A percentile compares a stretch with the other conserved stretches of the same genome.
phyloP scores from a whole-genome alignment of 2,113 vertebrate species.

The Sus scrofa region DNA sequence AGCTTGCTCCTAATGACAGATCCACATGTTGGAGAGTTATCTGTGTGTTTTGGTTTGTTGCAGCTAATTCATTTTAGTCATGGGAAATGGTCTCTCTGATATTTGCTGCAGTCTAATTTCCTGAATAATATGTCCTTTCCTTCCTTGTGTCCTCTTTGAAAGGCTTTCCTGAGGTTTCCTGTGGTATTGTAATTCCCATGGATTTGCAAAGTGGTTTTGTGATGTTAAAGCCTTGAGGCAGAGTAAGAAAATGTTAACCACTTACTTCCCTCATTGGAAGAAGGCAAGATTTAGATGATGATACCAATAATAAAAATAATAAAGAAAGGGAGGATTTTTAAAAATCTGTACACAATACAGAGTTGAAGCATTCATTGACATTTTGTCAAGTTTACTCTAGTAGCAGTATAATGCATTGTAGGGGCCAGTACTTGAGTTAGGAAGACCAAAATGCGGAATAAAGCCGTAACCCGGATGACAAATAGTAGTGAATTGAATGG shows the following conservation, averaged over 20 bases:
- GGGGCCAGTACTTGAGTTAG: not conserved
- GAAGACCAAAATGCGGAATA: not conserved
- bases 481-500: not conserved
- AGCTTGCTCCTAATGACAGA: conserved; percentile 12
- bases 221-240: not conserved
- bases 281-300: not conserved
- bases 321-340: not conserved
- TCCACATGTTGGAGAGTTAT: not conserved
- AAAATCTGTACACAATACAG: not conserved
- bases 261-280: not conserved
- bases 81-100: conserved; percentile 48
- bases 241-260: conserved; percentile 33
- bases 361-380: not conserved
- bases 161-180: conserved; percentile 47
- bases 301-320: not conserved
- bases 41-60: conserved; percentile 29
- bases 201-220: conserved; percentile 42
- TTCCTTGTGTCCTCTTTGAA: conserved; percentile 42
- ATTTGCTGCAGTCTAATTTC: conserved; percentile 65
- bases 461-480: not conserved
- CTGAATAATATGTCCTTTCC: conserved; percentile 52
- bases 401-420: not conserved
- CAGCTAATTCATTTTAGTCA: conserved; percentile 52
- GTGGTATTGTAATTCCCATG: conserved; percentile 49
- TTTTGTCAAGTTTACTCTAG: not conserved